Evolutionary conservation across 2,888 invertebrate species (phyloP).

Genomic region (Apoda limacodes): DNA sequence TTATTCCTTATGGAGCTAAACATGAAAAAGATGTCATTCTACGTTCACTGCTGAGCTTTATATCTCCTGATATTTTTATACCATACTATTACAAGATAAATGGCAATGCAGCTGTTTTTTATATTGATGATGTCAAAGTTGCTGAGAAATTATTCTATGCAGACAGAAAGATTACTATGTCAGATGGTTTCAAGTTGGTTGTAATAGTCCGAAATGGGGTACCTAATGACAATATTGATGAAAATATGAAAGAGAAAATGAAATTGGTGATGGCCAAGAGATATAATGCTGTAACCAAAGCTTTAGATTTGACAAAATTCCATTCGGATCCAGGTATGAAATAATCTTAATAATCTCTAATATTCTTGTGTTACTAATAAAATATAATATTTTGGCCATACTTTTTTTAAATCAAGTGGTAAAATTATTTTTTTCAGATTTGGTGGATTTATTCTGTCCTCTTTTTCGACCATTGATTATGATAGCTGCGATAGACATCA

Average conservation of each 20-base stretch:
- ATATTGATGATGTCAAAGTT: constrained; percentile 78
- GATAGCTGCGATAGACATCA: constrained; percentile 80
- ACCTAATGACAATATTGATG: constrained; percentile 76
- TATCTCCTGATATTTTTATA: constrained; percentile 76
- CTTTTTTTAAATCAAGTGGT: too few species aligned
- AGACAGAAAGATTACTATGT: constrained; percentile 77
- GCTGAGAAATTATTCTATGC: constrained; percentile 77
- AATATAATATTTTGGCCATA: too few species aligned
- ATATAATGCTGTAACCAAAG: constrained; percentile 78
- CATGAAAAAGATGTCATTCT: constrained; percentile 78
- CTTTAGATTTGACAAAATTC: constrained; percentile 84
- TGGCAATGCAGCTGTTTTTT: constrained; percentile 78
- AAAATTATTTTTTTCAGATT: constrained; percentile 49
- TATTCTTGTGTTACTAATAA: too few species aligned
- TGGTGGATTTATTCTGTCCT: constrained; percentile 80
- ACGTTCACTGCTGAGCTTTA: constrained; percentile 67
- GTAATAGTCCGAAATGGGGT: constrained; percentile 73
- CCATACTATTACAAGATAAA: constrained; percentile 73
- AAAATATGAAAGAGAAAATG: constrained; percentile 77
- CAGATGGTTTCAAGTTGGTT: constrained; percentile 78
- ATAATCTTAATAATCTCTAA: not conserved
- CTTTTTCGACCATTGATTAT: constrained; percentile 80
- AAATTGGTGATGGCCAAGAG: constrained; percentile 85
- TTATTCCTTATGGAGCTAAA: constrained; percentile 78
- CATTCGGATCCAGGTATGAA: constrained; percentile 76